Conservation (phyloP, 2,888 invertebrate genomes). For the Julus scandinavius region DNA sequence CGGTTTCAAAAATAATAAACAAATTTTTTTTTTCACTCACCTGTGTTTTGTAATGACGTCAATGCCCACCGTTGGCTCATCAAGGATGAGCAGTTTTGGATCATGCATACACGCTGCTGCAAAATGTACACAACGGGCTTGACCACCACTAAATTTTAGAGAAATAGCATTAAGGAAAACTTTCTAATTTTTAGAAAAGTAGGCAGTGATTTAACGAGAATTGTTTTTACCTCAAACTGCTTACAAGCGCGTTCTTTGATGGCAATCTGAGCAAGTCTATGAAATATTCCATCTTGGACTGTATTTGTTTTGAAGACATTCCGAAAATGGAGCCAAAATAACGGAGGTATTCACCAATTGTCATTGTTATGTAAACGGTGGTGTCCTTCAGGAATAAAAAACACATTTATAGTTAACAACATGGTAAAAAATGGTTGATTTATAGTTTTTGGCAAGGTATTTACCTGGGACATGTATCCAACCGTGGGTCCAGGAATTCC, state of each 20-base stretch:
- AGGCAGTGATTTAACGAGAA: background rate
- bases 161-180: no score
- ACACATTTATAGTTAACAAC: no score
- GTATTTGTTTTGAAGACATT: slow-evolving; percentile 84
- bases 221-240: slow-evolving; percentile 15
- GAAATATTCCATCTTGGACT: slow-evolving; percentile 83
- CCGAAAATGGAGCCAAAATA: slow-evolving; percentile 97
- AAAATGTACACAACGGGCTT: background rate
- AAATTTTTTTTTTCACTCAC: background rate
- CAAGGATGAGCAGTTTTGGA: background rate
- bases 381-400: background rate
- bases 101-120: slow-evolving; percentile 9
- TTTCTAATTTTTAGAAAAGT: background rate
- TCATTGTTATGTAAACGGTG: slow-evolving; percentile 70
- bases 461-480: no score
- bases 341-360: slow-evolving; percentile 93
- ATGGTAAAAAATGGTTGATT: no score
- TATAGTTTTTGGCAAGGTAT: no score
- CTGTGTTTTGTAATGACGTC: slow-evolving; percentile 9
- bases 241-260: slow-evolving; percentile 69
- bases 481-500: no score
- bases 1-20: background rate
- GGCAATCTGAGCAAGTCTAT: slow-evolving; percentile 91
- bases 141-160: background rate
- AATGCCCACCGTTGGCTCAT: slow-evolving; percentile 17